These are phyloP conservation scores for Teinopalpus imperialis DNA, from an alignment of 2,888 invertebrate genomes.

Conservation along the genomic window DNA sequence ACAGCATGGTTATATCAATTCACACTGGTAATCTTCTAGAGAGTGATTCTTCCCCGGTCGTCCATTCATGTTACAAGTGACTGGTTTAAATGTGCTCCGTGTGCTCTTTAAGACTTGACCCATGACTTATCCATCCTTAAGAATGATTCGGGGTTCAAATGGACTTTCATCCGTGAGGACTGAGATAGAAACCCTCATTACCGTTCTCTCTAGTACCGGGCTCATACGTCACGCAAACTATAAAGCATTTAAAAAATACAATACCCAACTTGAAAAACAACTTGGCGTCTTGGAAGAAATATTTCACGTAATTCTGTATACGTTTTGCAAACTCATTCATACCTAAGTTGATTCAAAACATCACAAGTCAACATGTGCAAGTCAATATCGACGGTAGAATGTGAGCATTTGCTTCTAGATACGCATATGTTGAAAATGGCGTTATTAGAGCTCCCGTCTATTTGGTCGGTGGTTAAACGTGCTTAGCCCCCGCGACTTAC, in stretches of 20 bases:
- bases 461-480: conserved; percentile 93
- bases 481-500: conserved; percentile 95
- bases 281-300: conserved; percentile 95
- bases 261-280: conserved; percentile 95
- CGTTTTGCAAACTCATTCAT: conserved; percentile 98
- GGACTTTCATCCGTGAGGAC: no score
- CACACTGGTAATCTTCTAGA: no score
- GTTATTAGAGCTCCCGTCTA: conserved; percentile 95
- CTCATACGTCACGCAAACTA: conserved; percentile 94
- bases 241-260: conserved; percentile 91
- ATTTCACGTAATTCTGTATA: conserved; percentile 98
- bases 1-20: no score
- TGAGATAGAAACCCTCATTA: no score
- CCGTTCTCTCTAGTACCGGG: no score
- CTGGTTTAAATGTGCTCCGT: no score
- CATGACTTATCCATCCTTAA: no score
- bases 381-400: conserved; percentile 93
- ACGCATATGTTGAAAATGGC: conserved; percentile 97
- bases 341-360: conserved; percentile 94
- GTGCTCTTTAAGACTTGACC: no score
- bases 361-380: conserved; percentile 96
- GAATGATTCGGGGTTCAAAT: no score
- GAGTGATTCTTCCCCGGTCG: no score
- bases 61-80: no score
- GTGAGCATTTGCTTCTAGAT: conserved; percentile 96